These are phyloP conservation scores for Buceros bicornis DNA, from an alignment of 2,797 vertebrate species.

Conservation along the genomic window DNA sequence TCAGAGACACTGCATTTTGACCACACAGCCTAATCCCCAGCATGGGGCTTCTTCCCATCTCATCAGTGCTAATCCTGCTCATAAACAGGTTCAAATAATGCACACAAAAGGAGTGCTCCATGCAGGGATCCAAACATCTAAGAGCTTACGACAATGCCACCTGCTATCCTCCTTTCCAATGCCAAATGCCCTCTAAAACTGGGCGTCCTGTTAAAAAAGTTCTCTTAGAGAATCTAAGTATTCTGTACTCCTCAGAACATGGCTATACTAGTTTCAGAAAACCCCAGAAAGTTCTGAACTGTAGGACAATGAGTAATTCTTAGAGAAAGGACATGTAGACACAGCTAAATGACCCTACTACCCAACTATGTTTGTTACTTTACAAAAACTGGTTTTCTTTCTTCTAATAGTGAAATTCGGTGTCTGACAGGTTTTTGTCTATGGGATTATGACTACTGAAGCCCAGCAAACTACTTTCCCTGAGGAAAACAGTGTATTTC, in stretches of 20 bases:
- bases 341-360: neutral
- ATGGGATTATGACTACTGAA: neutral
- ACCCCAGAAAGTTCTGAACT: neutral
- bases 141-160: neutral
- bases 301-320: neutral
- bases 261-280: neutral
- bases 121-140: neutral
- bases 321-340: neutral
- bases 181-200: neutral
- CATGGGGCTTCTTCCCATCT: neutral
- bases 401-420: neutral
- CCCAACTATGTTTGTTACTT: neutral
- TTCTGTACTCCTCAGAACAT: neutral
- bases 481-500: neutral
- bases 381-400: neutral
- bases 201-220: neutral
- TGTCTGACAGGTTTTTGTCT: neutral
- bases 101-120: neutral
- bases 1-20: neutral
- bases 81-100: neutral
- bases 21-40: neutral
- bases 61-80: neutral
- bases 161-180: neutral
- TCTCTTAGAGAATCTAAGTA: neutral
- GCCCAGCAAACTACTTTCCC: neutral